phyloP scores from a whole-genome alignment of 2,888 invertebrate species.

The Oxytorus armatus region DNA sequence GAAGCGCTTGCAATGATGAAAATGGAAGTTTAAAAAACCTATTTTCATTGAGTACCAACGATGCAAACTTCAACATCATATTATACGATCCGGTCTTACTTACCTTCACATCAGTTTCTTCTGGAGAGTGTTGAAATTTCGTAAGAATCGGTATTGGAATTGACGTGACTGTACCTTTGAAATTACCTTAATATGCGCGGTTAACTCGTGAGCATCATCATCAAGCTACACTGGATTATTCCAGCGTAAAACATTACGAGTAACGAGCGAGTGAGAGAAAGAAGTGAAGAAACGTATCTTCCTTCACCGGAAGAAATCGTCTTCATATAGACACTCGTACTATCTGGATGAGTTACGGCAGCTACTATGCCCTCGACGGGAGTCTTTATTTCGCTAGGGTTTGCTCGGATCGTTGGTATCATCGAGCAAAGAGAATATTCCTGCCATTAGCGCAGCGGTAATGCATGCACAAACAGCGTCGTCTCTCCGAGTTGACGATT shows the following conservation, averaged over 20 bases:
- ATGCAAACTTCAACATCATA: no score
- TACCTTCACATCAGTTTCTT: no score
- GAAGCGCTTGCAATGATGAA: no score
- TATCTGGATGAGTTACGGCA: conserved; percentile 5
- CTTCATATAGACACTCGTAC: conserved; percentile 6
- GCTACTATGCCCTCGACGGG: conserved; percentile 49
- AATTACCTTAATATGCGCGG: conserved; percentile 5
- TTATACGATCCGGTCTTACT: no score
- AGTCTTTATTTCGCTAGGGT: conserved; percentile 41
- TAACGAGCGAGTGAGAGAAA: conserved; percentile 37
- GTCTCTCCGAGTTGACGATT: conserved; percentile 38
- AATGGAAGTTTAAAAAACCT: no score
- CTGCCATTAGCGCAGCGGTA: conserved; percentile 37
- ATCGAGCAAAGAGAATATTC: conserved; percentile 53
- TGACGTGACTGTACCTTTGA: not conserved
- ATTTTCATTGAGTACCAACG: no score
- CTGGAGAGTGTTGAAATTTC: no score
- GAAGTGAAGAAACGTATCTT: conserved; percentile 3
- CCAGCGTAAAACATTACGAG: conserved; percentile 34
- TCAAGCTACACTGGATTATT: conserved; percentile 33
- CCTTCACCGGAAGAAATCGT: conserved; percentile 43
- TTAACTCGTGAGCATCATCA: conserved; percentile 34
- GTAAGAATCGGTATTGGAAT: not conserved
- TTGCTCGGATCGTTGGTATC: conserved; percentile 20
- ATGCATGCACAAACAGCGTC: conserved; percentile 26